Evolutionary conservation across 1,140 invertebrate species (phyloP), one percentile per base, ranked within the genome.

Genomic region (Bombus balteatus): DNA sequence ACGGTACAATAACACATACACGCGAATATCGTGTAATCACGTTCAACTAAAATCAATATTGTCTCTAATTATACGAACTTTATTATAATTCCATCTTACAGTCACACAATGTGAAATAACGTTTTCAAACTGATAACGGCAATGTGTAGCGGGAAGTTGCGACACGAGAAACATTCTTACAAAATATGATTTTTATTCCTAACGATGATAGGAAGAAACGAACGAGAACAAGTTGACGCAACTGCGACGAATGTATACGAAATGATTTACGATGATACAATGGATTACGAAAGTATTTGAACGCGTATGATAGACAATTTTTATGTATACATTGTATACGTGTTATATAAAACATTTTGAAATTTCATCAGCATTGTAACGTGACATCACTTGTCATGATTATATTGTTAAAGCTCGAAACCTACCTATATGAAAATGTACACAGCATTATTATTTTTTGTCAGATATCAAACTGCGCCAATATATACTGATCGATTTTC

Each of bases 1-100:
- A 32, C 10, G 15, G n/a, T 62, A 53, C 37, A 78, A 78, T 62
- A 78, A 78, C n/a, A 78, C 75, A 18, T 25, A 13, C 13, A 28
- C 47, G 47, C 13, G 74, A 25, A 12, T 57, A 32, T 77, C 57
- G 53, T 25, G 25, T 65, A 62, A 77, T 62, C 73, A 43, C 32
- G 22, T 57, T 34, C 12, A 53, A 22, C 43, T 28, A 53, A 37
- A 13, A 28, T 37, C 73, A 75, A 75, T 75, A 75, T 75, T 75
- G 47, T 22, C 47, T 37, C 73, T 6, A 37, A 22, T 25, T 22
- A 18, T 37, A 13, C 22, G 25, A 75, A 13, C 32, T 32, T 34
- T 37, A 18, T 34, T 25, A 25, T 22, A 25, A 25, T 13, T 13
- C 47, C 68, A 18, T 28, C 22, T 37, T 57, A 59, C 34, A 22